Base-by-base conservation (phyloP, 2,888 invertebrate genomes). In the Antheraea yamamai region DNA sequence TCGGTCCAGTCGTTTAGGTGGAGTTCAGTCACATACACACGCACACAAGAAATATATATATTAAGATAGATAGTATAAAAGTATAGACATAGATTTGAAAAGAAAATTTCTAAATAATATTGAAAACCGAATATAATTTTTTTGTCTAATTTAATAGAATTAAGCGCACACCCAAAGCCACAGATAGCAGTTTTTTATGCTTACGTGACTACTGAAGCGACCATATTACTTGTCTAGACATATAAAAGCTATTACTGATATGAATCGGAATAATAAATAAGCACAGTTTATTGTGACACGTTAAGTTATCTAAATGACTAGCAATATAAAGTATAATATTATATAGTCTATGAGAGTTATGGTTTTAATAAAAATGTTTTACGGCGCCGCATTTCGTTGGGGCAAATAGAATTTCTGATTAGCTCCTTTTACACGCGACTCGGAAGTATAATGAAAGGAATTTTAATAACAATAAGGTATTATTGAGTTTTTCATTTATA, bases 301-400 rank as follows among this genome's bases (percentile, higher is more conserved):
- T 66, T 64, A 23, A 61, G 61, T 10, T 64, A 64, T 26, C 23
- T 64, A 26, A 64, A 64, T 14, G 26, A 16, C 26, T 66, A 30
- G 26, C 64, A 26, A 66, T 66, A 26, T 30, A 16, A 30, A 30
- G 64, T 30, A 30, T 66, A 66, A 66, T 16, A 26, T 61, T 61
- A 23, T 61, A 52, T 18, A 23, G 64, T 16, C 64, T 66, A 8
- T 26, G 26, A 30, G 30, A 66, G 64, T 66, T 66, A 66, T 66
- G 64, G 64, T 66, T 66, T 30, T 66, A 66, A 66, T 66, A 66
- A 64, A 64, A 66, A 66, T 30, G 26, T 66, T 66, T 66, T 66
- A 66, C 26, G 30, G 3, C 61, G 61, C 16, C 16, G 23, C 61
- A 7, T 61, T 61, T 7, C 0, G 23, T 66, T 66, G 26, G 30